Conservation (phyloP, 2,888 invertebrate species). For the Caenorhabditis sp. region DNA sequence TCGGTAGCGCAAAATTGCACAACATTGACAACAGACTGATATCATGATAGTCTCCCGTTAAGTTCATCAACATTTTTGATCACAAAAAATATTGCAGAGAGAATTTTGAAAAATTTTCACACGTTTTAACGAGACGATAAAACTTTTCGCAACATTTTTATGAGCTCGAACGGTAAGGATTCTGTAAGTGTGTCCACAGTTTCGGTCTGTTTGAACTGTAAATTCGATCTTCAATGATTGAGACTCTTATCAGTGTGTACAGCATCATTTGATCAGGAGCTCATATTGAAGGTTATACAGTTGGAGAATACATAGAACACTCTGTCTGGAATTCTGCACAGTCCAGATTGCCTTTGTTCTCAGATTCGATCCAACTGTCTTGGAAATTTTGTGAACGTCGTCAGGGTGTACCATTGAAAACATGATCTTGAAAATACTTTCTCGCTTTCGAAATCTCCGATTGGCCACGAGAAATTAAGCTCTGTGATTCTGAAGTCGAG, state of each 20-base stretch:
- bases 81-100: background rate
- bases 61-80: background rate
- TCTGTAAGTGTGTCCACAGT: background rate
- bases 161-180: background rate
- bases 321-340: too few relatives aligned
- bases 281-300: too few relatives aligned
- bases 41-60: constrained; percentile 6
- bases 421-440: too few relatives aligned
- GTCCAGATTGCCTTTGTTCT: too few relatives aligned
- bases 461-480: too few relatives aligned
- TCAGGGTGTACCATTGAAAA: too few relatives aligned
- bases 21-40: constrained; percentile 40
- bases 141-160: constrained; percentile 16
- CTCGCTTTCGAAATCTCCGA: too few relatives aligned
- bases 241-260: background rate
- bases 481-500: too few relatives aligned
- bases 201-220: background rate
- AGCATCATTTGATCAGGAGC: background rate
- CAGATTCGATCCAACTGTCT: too few relatives aligned
- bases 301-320: too few relatives aligned
- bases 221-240: background rate
- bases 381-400: too few relatives aligned
- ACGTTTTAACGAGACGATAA: background rate
- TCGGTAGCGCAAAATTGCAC: constrained; percentile 57
- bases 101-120: constrained; percentile 10